Evolutionary conservation across 2,113 vertebrate genomes (phyloP), one percentile per base, ranked within the genome.

Genomic region (Zosterops japonicus): DNA sequence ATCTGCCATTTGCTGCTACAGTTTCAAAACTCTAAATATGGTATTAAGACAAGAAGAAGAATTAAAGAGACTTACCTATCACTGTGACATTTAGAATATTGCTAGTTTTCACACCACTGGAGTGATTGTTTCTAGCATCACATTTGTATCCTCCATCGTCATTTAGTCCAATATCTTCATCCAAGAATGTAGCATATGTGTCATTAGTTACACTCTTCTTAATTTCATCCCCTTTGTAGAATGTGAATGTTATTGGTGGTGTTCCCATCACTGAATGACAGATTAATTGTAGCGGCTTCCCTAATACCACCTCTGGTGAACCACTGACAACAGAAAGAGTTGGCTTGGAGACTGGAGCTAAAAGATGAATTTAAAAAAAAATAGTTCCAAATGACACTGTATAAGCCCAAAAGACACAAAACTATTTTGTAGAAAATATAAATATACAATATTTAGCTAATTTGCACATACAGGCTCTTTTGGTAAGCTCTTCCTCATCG

Each of bases 321-420:
- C 95, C 53, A 5, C 49, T 28, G 86, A 64, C 70, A 49, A 96
- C 88, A 0, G 94, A 95, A 63, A 98, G 95, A 27, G 44, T 79
- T 49, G 97, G 97, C 41, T 78, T 95, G 39, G 97, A 96, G 22
- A 98, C 96, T 19, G 97, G 96, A 93, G 97, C 97, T 98, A 70
- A 50, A 95, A 89, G 17, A 12, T 41, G 33, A 90, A 92, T 27
- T n/a, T 80, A 76, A 57, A 70, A 39, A 61, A 53, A 50, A 64
- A 25, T 0, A 8, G 6, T 29, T 77, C 21, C 31, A 74, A 81
- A 68, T 87, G 41, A 35, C n/a, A 41, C 23, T 41, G 24, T 55
- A 42, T 21, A 36, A 84, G 31, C 28, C 25, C 6, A 6, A 78
- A 90, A 88, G 18, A 41, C 49, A 64, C 11, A 59, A 13, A 21